Conservation (phyloP, 2,888 invertebrate genomes). For the Tachina fera region DNA sequence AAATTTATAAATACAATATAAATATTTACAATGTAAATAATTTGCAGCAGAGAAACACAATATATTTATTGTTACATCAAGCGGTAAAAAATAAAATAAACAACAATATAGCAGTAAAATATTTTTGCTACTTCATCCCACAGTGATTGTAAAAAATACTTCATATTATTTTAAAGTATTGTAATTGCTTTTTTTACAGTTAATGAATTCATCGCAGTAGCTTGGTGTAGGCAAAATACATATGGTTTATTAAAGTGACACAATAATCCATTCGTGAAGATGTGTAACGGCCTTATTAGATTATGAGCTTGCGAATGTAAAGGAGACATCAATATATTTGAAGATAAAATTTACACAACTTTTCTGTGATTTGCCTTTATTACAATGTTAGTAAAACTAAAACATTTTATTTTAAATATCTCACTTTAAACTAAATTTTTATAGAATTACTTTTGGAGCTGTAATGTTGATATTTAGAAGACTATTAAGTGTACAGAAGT, state of each 20-base stretch:
- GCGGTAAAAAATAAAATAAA: constrained; percentile 1
- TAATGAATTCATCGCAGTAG: background rate
- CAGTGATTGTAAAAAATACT: background rate
- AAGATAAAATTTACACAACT: constrained; percentile 29
- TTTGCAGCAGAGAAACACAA: constrained; percentile 4
- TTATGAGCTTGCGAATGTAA: constrained; percentile 20
- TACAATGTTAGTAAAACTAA: no score
- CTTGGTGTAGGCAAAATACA: background rate
- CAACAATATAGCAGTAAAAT: constrained; percentile 12
- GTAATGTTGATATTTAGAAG: no score
- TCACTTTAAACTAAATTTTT: no score
- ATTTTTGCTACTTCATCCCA: background rate
- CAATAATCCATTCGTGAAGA: constrained; percentile 21
- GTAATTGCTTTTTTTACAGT: background rate
- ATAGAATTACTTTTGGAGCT: no score
- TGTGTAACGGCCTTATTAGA: constrained; percentile 44
- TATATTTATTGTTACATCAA: constrained; percentile 15
- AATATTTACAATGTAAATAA: constrained; percentile 69
- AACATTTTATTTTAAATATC: no score
- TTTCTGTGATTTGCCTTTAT: constrained; percentile 5
- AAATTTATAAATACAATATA: constrained; percentile 55
- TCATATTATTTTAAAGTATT: constrained; percentile 35
- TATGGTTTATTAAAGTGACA: background rate
- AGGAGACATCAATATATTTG: background rate
- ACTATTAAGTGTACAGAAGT: no score